Evolutionary conservation across 2,113 vertebrate genomes (phyloP).

Genomic region (Canis aureus): DNA sequence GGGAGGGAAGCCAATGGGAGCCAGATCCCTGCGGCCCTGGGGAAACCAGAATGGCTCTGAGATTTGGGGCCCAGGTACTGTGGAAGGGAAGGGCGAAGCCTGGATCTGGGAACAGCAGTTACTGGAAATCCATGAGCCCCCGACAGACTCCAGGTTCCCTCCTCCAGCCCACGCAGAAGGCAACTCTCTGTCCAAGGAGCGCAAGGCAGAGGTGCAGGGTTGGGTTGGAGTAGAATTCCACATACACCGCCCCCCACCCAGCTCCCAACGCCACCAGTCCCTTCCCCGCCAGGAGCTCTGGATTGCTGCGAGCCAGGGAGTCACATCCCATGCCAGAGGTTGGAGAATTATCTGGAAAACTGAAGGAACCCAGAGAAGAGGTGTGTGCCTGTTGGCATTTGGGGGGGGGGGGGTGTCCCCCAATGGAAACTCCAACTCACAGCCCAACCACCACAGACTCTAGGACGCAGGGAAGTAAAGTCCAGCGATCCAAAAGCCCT

Average conservation of each 20-base stretch:
- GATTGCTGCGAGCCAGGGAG: not conserved
- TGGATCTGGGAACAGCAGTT: not conserved
- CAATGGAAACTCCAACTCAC: not conserved
- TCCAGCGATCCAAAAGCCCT: not conserved
- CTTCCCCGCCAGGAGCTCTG: not conserved
- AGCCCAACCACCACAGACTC: not conserved
- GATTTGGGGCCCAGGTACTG: not conserved
- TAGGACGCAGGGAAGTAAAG: not conserved
- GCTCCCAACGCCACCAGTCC: not conserved
- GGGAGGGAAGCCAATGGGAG: accelerated
- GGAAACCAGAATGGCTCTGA: not conserved
- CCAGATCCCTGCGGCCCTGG: not conserved
- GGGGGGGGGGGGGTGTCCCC: not conserved
- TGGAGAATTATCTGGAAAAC: not conserved
- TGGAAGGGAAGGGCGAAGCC: not conserved
- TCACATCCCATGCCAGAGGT: not conserved
- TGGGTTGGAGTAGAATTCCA: not conserved
- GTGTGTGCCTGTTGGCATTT: not conserved
- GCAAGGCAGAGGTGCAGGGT: not conserved
- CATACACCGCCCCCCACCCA: accelerated
- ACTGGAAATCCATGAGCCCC: not conserved
- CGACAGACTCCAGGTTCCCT: not conserved
- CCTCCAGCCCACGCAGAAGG: not conserved
- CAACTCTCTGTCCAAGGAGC: not conserved
- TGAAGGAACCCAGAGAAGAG: not conserved